Evolutionary conservation across 2,113 vertebrate species (phyloP).

Genomic region (Blennius ocellaris): DNA sequence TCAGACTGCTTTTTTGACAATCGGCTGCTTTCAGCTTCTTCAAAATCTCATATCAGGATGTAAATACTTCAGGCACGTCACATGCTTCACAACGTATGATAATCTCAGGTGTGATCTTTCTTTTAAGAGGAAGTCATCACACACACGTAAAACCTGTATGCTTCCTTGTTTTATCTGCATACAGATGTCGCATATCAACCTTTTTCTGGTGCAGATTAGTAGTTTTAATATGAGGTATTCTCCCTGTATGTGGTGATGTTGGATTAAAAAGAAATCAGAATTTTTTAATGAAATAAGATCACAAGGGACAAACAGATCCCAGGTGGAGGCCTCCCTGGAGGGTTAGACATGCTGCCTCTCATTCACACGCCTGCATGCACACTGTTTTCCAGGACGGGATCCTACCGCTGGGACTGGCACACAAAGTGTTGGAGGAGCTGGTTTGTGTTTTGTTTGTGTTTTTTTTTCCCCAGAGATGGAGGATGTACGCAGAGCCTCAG

Average conservation of each 20-base stretch:
- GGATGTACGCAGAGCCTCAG: neutral
- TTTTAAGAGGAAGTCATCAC: neutral
- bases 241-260: neutral
- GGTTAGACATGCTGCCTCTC: slow-evolving; percentile 3
- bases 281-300: slow-evolving; percentile 13
- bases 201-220: neutral
- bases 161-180: neutral
- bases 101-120: neutral
- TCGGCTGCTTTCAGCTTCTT: slow-evolving; percentile 3
- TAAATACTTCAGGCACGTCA: slow-evolving; percentile 11
- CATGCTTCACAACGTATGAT: neutral
- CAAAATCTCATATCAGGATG: neutral
- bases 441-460: slow-evolving; percentile 6
- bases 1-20: neutral
- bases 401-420: slow-evolving; percentile 17
- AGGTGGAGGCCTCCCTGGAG: neutral
- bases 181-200: neutral
- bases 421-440: neutral
- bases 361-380: neutral
- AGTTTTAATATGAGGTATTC: neutral
- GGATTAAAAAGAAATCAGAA: neutral
- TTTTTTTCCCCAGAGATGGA: neutral
- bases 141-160: neutral
- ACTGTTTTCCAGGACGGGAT: slow-evolving; percentile 22
- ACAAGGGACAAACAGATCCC: slow-evolving; percentile 1